phyloP scores from a whole-genome alignment of 2,888 invertebrate genomes.

The Drosophila monieri region DNA sequence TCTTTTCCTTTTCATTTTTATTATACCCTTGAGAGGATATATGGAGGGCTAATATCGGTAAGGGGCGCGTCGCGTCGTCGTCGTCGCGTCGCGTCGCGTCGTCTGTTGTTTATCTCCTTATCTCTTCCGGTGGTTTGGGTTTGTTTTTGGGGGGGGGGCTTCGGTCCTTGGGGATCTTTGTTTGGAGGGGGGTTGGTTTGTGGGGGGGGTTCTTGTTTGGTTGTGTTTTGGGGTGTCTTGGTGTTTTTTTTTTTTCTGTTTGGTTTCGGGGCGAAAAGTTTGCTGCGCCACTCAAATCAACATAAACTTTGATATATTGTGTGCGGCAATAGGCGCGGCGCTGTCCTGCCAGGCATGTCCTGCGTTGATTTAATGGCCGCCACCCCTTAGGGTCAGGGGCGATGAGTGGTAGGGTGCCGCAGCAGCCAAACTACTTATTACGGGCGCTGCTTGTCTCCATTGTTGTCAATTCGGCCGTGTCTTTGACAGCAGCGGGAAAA shows the following conservation, averaged over 20 bases:
- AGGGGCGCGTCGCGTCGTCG: too few species aligned
- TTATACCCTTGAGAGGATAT: too few species aligned
- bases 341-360: constrained; percentile 61
- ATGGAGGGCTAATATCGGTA: too few species aligned
- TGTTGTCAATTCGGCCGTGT: constrained; percentile 76
- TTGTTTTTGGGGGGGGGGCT: too few species aligned
- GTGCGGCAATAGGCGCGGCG: constrained; percentile 57
- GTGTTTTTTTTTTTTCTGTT: constrained; percentile 1
- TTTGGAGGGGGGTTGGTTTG: too few species aligned
- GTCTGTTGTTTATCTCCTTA: too few species aligned
- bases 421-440: constrained; percentile 68
- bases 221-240: too few species aligned
- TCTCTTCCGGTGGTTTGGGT: too few species aligned
- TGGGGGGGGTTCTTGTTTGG: too few species aligned
- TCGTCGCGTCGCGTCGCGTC: too few species aligned
- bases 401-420: constrained; percentile 9
- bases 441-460: constrained; percentile 73
- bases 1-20: constrained; percentile 1
- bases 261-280: constrained; percentile 51
- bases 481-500: constrained; percentile 61
- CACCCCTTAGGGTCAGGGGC: constrained; percentile 40
- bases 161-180: too few species aligned
- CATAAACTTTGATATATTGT: constrained; percentile 79
- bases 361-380: constrained; percentile 75
- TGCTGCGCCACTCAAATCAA: constrained; percentile 77